Evolutionary conservation across 2,113 vertebrate species (phyloP), one percentile per base, ranked within the genome.

Genomic region (Silurus glanis): DNA sequence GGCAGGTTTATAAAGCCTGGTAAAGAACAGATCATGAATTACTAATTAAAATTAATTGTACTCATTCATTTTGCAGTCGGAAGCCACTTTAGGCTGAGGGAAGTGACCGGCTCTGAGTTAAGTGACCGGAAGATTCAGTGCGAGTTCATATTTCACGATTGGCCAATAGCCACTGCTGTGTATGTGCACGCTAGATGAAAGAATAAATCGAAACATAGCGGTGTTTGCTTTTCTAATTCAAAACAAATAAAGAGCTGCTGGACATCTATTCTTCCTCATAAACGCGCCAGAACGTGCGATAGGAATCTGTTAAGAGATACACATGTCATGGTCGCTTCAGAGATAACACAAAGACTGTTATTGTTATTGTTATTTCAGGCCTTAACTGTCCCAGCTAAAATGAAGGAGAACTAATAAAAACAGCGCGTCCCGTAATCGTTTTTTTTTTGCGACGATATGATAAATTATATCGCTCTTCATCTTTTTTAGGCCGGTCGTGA

Each of bases 21-120:
- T 5, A 80, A 37, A 80, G n/a, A 58, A 79, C n/a, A 58, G 56
- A 45, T 80, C 78, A 23, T 80, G 19, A 61, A 61, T 80, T 61
- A 47, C 78, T 47, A 80, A 80, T 61, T 80, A 61, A 61, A 80
- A 80, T 80, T 12, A 80, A 80, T 80, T 47, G 78, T 13, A 13
- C 56, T 80, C 28, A 80, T 80, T 80, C 2, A 80, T 80, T 80
- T 47, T 80, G 28, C 78, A 80, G 28, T 21, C 28, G 45, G 78
- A 47, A 45, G 56, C 16, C 78, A 47, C 28, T 61, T 61, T 61
- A 13, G 25, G 56, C 55, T 58, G 55, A 59, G 8, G 58, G 25
- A 21, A 45, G 55, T 80, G 78, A 58, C 53, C 7, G 9, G 72
- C 45, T 74, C 71, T n/a, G 47, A 75, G 47, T 75, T 53, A 14